Evolutionary conservation across 2,888 invertebrate genomes (phyloP), one percentile per base, ranked within the genome.

Genomic region (Drosophila longiperda): DNA sequence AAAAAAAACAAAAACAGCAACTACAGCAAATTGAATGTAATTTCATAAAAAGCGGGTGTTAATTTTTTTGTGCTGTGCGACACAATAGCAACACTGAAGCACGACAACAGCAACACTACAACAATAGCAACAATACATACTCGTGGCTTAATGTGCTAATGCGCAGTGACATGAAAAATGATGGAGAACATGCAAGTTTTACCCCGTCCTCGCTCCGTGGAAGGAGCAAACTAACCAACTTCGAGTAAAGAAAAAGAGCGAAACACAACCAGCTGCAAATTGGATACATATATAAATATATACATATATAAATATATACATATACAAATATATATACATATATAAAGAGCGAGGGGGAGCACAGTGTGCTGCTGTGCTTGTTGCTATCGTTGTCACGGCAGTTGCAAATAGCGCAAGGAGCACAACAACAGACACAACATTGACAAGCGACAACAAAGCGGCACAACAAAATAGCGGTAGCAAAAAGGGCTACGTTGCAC

Each of bases 41-140:
- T 88, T 89, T 82, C 80, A 90, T 89, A 87, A 87, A 88, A 90
- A 87, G 87, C 84, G 87, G 72, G 90, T 87, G 87, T 87, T 87
- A 90, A 90, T 87, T 90, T 89, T 87, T 90, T 89, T 90, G 82
- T 88, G 73, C 76, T 70, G 77, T 60, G 55, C 66, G 40, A 63
- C 72, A 83, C 80, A 86, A 74, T 40, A 70, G 66, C 61, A 69
- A 49, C 48, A 54, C 58, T 52, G 58, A 8, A 34, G 54, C 32
- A 66, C 26, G 59, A 42, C 59, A 69, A 48, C 69, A 52, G 23
- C 52, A 64, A 59, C 66, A 64, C 49, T 55, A 49, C 64, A 50
- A 72, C 76, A 76, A 50, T 52, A 72, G 40, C 55, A 73, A 81
- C 64, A 80, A 76, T 66, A 66, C 61, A 58, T 42, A 74, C 52